Conservation (phyloP, 1,140 invertebrate genomes). For the Ostrea edulis region DNA sequence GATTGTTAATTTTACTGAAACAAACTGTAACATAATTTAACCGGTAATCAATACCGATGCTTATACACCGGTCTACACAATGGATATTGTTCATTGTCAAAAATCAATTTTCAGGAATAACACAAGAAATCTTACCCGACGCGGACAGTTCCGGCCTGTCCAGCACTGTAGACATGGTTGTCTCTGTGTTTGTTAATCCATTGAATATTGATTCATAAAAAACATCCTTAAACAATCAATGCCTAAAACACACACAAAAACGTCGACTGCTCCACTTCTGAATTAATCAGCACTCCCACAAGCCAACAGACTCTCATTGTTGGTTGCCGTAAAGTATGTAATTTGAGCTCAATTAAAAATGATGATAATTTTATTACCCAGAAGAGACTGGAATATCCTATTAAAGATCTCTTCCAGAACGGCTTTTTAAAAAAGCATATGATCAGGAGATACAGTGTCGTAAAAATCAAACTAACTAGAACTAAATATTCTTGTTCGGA, state of each 20-base stretch:
- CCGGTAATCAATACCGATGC: not conserved
- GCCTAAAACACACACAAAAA: slow-evolving; percentile 5
- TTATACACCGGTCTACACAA: not conserved
- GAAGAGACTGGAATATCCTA: not conserved
- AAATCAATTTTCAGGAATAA: not conserved
- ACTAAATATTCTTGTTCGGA: not conserved
- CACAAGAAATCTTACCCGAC: slow-evolving; percentile 56
- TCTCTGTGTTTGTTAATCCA: not conserved
- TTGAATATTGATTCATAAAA: slow-evolving; percentile 36
- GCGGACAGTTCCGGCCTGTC: slow-evolving; percentile 58
- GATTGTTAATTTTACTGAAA: not conserved
- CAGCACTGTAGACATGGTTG: slow-evolving; percentile 59
- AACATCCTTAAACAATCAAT: not conserved
- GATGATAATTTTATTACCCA: not conserved
- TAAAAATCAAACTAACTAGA: not conserved
- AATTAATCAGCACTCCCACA: slow-evolving; percentile 25
- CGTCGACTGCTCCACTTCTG: slow-evolving; percentile 22
- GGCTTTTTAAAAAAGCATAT: not conserved
- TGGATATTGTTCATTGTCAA: slow-evolving; percentile 13
- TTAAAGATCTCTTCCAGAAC: not conserved
- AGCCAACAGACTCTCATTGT: not conserved
- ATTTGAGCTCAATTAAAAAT: not conserved
- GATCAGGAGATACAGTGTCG: not conserved
- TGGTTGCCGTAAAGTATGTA: not conserved
- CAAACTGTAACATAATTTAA: not conserved